Base-by-base conservation (phyloP, 1,140 invertebrate genomes). In the Ceratosolen fusciceps region DNA sequence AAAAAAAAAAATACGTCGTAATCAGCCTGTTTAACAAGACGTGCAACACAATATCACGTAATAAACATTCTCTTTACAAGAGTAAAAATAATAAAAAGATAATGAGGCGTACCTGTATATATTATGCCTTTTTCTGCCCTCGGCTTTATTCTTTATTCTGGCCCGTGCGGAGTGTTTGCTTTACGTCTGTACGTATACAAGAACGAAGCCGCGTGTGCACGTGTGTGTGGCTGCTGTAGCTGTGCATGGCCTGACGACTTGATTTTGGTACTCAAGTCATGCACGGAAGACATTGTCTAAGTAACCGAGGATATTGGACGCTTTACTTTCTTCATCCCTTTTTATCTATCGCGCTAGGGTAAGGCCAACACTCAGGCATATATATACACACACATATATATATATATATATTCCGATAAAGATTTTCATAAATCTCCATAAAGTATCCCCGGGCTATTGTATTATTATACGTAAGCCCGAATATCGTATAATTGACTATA, bases 401-500 rank as follows among this genome's bases (percentile, higher is more conserved):
- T 39, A 77, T 34, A 68, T 68, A 47, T 49, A 39, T 4, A 29
- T 54, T 71, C 24, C 47, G 68, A 16, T 31, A 29, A 34, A 37
- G 67, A 56, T 82, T 77, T 73, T 80, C 80, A 82, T 80, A 84
- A 72, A 83, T 65, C 16, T 74, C 52, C 82, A 83, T 72, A 83
- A 84, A 84, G 82, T 83, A 81, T 82, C 76, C 71, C 24, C 14
- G 21, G 71, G 82, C 82, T 54, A 78, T 72, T 21, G 49, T 54
- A 37, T 72, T n/a, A 12, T 77, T 74, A 80, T n/a, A n/a, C n/a
- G n/a, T n/a, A 14, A 78, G 70, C 78, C 77, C 70, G 71, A 76
- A 79, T 58, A n/a, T n/a, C n/a, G n/a, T 37, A 81, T 84, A 84
- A 84, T 83, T 84, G 82, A 83, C 81, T 78, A 39, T 75, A 77